These are phyloP conservation scores for Cerastis rubricosa DNA, from an alignment of 2,888 invertebrate genomes.

Conservation along the genomic window DNA sequence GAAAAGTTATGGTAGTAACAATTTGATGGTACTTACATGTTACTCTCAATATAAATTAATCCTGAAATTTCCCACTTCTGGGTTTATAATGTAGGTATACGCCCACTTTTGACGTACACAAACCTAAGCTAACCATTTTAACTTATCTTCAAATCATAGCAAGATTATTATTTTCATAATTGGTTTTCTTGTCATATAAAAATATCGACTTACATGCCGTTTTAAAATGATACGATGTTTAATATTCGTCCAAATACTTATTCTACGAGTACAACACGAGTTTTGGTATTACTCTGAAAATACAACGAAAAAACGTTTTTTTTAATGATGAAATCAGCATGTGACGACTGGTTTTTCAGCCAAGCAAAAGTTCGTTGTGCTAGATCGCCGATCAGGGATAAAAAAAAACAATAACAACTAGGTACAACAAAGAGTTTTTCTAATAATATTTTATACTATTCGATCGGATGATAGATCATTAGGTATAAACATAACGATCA, in stretches of 20 bases:
- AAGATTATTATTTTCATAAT: not conserved
- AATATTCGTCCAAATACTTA: not conserved
- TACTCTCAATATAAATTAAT: no score
- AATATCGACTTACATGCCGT: not conserved
- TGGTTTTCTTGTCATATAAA: not conserved
- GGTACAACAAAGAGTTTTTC: not conserved
- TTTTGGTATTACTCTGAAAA: no score
- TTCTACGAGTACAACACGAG: no score
- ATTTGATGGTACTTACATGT: no score
- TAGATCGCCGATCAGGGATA: not conserved
- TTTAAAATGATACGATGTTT: not conserved
- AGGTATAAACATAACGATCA: constrained; percentile 6
- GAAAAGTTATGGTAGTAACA: no score
- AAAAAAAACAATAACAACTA: not conserved
- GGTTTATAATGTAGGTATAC: no score
- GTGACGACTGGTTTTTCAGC: not conserved
- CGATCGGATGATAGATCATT: constrained; percentile 9
- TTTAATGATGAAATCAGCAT: not conserved
- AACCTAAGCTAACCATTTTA: not conserved
- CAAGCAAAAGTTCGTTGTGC: not conserved
- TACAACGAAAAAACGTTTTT: not conserved
- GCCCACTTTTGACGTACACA: no score
- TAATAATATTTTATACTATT: constrained; percentile 16
- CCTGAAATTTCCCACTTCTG: no score
- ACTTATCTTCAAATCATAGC: not conserved